Evolutionary conservation across 2,888 invertebrate species (phyloP).

Genomic region (Hoplodrina blanda): DNA sequence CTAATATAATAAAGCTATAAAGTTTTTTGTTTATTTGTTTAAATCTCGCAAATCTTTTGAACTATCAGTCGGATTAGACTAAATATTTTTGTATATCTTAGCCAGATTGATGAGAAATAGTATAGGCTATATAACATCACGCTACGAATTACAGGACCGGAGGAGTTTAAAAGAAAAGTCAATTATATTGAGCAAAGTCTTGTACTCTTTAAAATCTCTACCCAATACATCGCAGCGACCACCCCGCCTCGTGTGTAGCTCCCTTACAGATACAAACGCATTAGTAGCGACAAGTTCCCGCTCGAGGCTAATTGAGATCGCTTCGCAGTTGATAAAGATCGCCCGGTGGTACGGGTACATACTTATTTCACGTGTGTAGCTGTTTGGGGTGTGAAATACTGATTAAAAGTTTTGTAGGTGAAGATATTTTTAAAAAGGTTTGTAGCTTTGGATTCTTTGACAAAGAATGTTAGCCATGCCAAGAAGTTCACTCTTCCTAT

Average conservation of each 20-base stretch:
- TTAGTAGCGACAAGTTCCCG: slow-evolving; percentile 63
- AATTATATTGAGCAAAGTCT: background rate
- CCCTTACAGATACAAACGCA: slow-evolving; percentile 56
- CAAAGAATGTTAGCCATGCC: background rate
- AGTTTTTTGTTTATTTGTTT: too few species aligned
- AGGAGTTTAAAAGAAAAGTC: too few species aligned
- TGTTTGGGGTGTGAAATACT: slow-evolving; percentile 22
- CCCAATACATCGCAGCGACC: slow-evolving; percentile 6
- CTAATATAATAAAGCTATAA: too few species aligned
- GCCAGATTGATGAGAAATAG: too few species aligned
- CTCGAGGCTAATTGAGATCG: slow-evolving; percentile 65
- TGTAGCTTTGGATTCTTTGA: background rate
- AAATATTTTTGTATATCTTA: too few species aligned
- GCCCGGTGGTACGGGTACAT: slow-evolving; percentile 38
- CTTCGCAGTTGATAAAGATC: slow-evolving; percentile 61
- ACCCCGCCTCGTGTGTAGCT: slow-evolving; percentile 20
- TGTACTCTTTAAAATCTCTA: background rate
- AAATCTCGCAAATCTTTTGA: too few species aligned
- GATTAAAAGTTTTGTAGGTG: slow-evolving; percentile 5
- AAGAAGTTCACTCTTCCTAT: background rate
- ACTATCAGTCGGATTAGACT: too few species aligned
- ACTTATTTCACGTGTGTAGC: slow-evolving; percentile 35
- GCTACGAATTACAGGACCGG: too few species aligned
- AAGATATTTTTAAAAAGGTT: background rate
- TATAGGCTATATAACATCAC: too few species aligned